Evolutionary conservation across 2,113 vertebrate genomes (phyloP).

Genomic region (Nesogale talazaci): DNA sequence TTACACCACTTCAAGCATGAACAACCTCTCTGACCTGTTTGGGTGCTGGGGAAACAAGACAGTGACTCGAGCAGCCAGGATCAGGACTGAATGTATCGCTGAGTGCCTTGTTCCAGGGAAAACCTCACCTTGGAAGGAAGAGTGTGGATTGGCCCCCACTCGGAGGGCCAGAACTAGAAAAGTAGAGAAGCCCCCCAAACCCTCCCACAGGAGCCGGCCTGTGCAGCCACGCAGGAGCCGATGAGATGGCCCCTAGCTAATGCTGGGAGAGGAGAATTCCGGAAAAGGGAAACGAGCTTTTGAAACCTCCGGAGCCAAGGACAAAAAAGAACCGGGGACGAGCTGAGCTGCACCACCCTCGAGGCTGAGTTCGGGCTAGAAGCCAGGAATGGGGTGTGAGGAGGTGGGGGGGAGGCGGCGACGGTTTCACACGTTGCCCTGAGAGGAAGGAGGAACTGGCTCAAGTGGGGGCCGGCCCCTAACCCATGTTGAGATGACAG

Average conservation of each 20-base stretch:
- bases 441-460: background rate
- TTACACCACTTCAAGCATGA: slow-evolving; percentile 77
- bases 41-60: slow-evolving; percentile 42
- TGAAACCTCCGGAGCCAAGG: background rate
- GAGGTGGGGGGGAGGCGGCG: too few species aligned
- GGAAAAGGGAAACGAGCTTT: background rate
- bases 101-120: slow-evolving; percentile 83
- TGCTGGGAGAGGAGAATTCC: background rate
- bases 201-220: background rate
- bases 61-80: slow-evolving; percentile 44
- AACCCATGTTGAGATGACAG: background rate
- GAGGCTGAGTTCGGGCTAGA: background rate
- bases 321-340: background rate
- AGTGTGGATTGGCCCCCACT: background rate
- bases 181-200: background rate
- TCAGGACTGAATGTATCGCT: slow-evolving; percentile 78
- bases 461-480: background rate
- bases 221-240: fast-evolving
- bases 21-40: slow-evolving; percentile 75
- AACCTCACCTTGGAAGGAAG: background rate
- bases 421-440: background rate
- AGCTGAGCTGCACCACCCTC: background rate
- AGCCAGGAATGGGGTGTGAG: background rate
- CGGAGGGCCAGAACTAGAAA: background rate
- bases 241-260: background rate